Conservation (phyloP, 2,797 vertebrate genomes). For the Phrynocephalus vlangalii region DNA sequence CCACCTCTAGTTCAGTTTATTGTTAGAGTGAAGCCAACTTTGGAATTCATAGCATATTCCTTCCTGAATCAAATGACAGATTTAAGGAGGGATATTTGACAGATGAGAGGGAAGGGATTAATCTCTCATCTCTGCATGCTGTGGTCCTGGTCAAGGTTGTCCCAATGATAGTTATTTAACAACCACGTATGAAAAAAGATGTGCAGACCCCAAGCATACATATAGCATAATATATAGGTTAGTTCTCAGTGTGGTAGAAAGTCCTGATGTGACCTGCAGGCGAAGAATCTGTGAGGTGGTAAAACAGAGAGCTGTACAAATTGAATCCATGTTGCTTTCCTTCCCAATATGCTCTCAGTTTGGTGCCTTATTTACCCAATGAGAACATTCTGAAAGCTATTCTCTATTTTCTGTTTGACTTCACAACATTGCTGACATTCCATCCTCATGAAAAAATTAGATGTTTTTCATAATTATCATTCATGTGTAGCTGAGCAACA, state of each 20-base stretch:
- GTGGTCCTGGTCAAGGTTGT: not conserved
- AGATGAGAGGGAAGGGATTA: no score
- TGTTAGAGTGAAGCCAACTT: not conserved
- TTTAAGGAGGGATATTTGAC: not conserved
- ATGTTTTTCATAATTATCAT: slow-evolving; percentile 35
- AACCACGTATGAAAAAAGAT: not conserved
- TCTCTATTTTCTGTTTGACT: not conserved
- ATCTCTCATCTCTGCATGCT: not conserved
- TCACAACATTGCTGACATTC: slow-evolving; percentile 29
- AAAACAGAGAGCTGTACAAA: not conserved
- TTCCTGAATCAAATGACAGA: not conserved
- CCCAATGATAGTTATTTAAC: not conserved
- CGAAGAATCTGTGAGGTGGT: not conserved
- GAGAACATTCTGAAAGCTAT: slow-evolving; percentile 26
- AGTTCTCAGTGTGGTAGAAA: not conserved
- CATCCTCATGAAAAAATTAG: slow-evolving; percentile 4
- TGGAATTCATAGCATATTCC: not conserved
- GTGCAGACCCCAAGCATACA: not conserved
- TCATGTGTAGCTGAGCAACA: slow-evolving; percentile 16
- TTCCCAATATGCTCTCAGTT: not conserved
- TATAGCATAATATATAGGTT: not conserved
- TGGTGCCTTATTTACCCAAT: not conserved
- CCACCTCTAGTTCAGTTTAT: not conserved
- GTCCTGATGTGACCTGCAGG: not conserved
- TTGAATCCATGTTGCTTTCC: slow-evolving; percentile 24